phyloP scores from a whole-genome alignment of 2,113 vertebrate genomes.

The Cricetomys ansorgei region DNA sequence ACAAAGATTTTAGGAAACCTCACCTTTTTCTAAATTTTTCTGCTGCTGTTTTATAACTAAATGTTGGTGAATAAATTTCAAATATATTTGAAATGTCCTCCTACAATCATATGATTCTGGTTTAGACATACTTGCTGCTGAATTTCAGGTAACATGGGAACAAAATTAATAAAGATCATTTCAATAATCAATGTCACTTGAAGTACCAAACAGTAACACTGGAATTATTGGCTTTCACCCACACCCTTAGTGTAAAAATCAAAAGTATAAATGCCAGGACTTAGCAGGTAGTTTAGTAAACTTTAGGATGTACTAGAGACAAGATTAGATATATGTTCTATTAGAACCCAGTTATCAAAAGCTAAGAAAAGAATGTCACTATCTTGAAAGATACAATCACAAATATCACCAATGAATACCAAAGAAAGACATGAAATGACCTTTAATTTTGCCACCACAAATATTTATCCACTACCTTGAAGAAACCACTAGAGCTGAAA shows the following conservation, averaged over 20 bases:
- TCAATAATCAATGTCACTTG: not conserved
- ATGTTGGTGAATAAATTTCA: slow-evolving; percentile 5
- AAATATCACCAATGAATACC: not conserved
- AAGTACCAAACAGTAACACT: slow-evolving; percentile 1
- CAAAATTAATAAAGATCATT: not conserved
- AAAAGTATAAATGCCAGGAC: not conserved
- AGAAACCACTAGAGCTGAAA: not conserved
- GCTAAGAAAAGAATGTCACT: not conserved
- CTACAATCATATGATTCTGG: not conserved
- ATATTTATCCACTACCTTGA: not conserved
- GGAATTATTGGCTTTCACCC: not conserved
- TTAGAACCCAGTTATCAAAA: not conserved
- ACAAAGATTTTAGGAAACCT: not conserved
- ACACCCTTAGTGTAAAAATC: not conserved
- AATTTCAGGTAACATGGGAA: not conserved
- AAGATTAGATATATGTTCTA: not conserved
- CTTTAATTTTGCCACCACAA: slow-evolving; percentile 22
- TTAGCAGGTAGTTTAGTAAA: not conserved
- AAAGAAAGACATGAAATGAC: not conserved
- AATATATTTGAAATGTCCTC: not conserved
- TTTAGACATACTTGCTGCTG: not conserved
- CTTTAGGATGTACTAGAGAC: not conserved
- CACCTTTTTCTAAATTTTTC: slow-evolving; percentile 3
- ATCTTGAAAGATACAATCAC: not conserved
- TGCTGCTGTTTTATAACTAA: not conserved